A percentile compares a stretch with the other conserved stretches of the same genome.
Conservation (phyloP, 2,113 vertebrate species). For the Ovis aries region DNA sequence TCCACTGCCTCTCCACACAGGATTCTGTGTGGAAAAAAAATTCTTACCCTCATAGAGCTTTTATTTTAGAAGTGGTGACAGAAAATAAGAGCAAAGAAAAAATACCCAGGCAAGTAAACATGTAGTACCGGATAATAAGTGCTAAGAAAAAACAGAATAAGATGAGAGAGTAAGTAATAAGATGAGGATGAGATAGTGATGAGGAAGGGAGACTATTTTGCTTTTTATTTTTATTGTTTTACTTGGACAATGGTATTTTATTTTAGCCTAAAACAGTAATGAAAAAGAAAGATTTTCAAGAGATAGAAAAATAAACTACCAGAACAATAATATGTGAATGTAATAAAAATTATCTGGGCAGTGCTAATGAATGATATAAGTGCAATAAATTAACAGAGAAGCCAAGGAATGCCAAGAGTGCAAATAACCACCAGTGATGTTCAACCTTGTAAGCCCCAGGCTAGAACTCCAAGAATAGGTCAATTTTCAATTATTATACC, state of each 20-base stretch:
- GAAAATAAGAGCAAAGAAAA: neutral
- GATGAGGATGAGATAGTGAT: neutral
- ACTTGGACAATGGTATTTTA: neutral
- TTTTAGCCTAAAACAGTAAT: neutral
- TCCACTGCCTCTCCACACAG: neutral
- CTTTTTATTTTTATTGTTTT: neutral
- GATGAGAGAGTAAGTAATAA: neutral
- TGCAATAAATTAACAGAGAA: neutral
- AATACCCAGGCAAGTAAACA: neutral
- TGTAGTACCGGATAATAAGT: neutral
- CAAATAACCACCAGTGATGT: neutral
- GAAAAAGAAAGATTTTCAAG: neutral
- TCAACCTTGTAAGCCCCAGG: neutral
- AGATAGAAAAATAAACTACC: neutral
- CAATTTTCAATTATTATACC: neutral
- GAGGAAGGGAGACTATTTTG: neutral
- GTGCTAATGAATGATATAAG: neutral
- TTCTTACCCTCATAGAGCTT: neutral
- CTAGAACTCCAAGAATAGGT: neutral
- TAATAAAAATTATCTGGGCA: neutral
- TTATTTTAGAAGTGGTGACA: neutral
- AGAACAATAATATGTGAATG: neutral
- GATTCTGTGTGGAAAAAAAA: neutral
- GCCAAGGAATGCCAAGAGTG: neutral
- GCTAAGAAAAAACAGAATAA: neutral